Conservation (phyloP, 2,888 invertebrate genomes). For the Koerneria pararmatus region DNA sequence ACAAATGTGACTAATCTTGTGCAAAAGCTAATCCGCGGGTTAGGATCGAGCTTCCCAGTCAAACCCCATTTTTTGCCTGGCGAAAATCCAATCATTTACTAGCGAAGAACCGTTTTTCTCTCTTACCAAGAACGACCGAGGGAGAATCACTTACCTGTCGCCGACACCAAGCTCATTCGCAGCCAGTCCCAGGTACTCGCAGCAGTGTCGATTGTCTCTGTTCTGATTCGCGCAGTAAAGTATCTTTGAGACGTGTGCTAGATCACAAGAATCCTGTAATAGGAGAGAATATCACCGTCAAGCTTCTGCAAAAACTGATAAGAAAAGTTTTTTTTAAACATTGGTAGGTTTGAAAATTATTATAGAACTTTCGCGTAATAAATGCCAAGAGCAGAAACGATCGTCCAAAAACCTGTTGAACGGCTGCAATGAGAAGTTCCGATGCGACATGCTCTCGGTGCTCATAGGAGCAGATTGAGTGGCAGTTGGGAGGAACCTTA, state of each 20-base stretch:
- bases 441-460: conserved; percentile 55
- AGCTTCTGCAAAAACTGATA: not conserved
- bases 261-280: conserved; percentile 32
- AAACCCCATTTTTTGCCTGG: too few species aligned
- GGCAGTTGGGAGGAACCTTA: conserved; percentile 51
- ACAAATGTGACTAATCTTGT: too few species aligned
- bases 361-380: not conserved
- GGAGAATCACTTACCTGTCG: conserved; percentile 32
- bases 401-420: conserved; percentile 6
- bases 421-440: conserved; percentile 42
- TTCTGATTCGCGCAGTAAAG: conserved; percentile 58
- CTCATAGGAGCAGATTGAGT: conserved; percentile 54
- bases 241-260: conserved; percentile 41
- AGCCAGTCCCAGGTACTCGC: conserved; percentile 50
- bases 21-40: too few species aligned
- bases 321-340: not conserved
- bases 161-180: conserved; percentile 49
- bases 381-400: not conserved
- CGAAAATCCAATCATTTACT: too few species aligned
- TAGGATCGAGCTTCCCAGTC: too few species aligned
- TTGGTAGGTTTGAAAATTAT: not conserved
- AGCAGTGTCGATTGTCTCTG: conserved; percentile 55
- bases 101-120: not conserved
- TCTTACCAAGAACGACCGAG: not conserved
- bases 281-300: not conserved